Evolutionary conservation across 64 coral and sea anemone genomes (phyloP), one percentile per base, ranked within the genome.

Genomic region (Actinia tenebrosa): DNA sequence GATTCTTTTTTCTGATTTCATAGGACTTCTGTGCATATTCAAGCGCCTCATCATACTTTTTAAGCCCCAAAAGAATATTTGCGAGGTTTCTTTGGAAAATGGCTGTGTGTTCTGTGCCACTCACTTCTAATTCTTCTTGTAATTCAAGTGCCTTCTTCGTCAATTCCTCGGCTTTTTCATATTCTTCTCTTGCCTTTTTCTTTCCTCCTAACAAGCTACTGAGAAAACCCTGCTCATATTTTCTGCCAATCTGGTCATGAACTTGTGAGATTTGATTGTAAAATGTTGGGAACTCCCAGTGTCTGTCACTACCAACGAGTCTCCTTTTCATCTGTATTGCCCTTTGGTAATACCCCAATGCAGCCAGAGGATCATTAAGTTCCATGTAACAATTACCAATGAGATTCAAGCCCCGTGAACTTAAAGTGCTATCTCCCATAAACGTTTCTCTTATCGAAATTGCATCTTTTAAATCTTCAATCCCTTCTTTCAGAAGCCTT

Each of bases 261-360:
- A 91, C 72, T 37, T 63, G 25, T 20, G 89, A 84, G 30, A 91
- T 91, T 56, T 91, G 90, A 45, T 91, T 91, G 16, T 87, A 86
- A 59, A 22, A 86, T 19, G 80, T 80, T 1, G 85, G 53, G 60
- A 91, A 87, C 25, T 91, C 90, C 78, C 80, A 80, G 77, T 91
- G 85, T 16, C 87, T 60, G 20, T 81, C 64, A 47, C 72, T 25
- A 22, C 90, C 85, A 58, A 62, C 78, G 59, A 84, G 82, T 22
- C 22, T 84, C 27, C 22, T 54, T 42, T 47, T 84, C 82, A 84
- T 84, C 20, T 84, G 3, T 22, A 84, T 46, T 56, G 82, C 82
- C 15, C 23, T 16, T 16, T n/a, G 50, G 53, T 53, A 84, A 16
- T 56, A 56, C 2, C 1, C 6, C 16, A 10, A 4, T 20, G 82